Evolutionary conservation across 2,888 invertebrate genomes (phyloP).

Genomic region (Limnephilus rhombicus): DNA sequence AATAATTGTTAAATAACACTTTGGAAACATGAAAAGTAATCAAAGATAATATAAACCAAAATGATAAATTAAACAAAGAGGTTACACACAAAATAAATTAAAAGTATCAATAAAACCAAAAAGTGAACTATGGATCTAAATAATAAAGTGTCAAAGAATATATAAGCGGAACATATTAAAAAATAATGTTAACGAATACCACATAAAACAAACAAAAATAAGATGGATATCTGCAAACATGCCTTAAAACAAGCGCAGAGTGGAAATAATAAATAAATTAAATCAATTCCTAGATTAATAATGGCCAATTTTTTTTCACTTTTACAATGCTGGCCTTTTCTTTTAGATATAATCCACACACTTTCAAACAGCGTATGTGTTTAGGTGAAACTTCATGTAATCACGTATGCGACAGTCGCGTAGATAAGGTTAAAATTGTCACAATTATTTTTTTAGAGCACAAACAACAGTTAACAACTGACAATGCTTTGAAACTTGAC

Average conservation of each 20-base stretch:
- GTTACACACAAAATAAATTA: neutral
- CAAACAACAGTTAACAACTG: neutral
- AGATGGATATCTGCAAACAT: slow-evolving; percentile 19
- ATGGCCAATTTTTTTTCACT: neutral
- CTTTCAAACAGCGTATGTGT: too few species aligned
- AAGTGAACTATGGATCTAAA: slow-evolving; percentile 10
- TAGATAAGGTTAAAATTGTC: too few species aligned
- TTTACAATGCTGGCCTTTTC: neutral
- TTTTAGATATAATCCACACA: too few species aligned
- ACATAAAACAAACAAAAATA: slow-evolving; percentile 42
- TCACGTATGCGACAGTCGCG: too few species aligned
- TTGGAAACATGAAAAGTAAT: neutral
- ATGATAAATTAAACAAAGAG: neutral
- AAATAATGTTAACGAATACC: slow-evolving; percentile 19
- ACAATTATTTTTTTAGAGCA: too few species aligned
- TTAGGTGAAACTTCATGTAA: too few species aligned
- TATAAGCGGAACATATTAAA: slow-evolving; percentile 43
- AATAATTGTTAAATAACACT: neutral
- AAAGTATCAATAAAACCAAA: neutral
- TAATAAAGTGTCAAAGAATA: slow-evolving; percentile 10
- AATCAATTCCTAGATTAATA: neutral
- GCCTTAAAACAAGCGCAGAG: slow-evolving; percentile 28
- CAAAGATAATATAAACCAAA: neutral
- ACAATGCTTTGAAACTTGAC: neutral
- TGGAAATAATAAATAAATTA: neutral